A percentile compares a stretch with the other conserved stretches of the same genome.
Conservation (phyloP, 2,113 vertebrate species). For the Struthio camelus region DNA sequence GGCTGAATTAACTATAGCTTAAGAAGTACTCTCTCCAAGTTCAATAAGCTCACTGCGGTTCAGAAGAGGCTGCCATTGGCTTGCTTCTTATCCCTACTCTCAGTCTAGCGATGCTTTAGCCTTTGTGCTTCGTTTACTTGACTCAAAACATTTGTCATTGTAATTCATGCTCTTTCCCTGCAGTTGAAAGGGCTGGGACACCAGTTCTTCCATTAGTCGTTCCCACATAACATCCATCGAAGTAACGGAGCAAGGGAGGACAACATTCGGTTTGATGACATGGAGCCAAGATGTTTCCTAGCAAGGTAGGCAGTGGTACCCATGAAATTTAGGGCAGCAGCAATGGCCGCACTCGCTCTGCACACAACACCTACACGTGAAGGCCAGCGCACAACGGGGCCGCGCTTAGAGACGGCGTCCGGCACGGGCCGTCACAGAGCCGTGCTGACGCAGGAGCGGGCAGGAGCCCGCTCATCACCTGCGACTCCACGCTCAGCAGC, state of each 20-base stretch:
- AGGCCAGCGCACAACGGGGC: not conserved
- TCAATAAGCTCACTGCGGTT: not conserved
- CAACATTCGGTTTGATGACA: not conserved
- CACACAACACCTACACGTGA: too few relatives aligned
- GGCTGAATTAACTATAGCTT: not conserved
- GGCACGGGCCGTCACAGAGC: not conserved
- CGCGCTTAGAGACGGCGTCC: accelerated
- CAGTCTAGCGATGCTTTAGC: not conserved
- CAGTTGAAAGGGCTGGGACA: not conserved
- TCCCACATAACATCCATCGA: not conserved
- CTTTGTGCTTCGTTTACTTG: not conserved
- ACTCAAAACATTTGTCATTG: not conserved
- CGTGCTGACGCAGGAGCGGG: too few relatives aligned
- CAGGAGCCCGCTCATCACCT: not conserved
- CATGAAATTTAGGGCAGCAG: not conserved
- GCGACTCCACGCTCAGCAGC: not conserved
- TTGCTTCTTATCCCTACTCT: not conserved
- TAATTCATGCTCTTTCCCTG: not conserved
- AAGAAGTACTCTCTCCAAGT: not conserved
- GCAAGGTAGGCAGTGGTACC: not conserved
- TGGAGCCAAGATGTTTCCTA: not conserved
- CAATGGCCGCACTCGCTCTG: not conserved
- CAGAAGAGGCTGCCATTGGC: not conserved
- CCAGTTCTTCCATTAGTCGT: not conserved
- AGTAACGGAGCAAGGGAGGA: not conserved